These are phyloP conservation scores for Cheilinus undulatus DNA, from an alignment of 2,113 vertebrate genomes.

Conservation along the genomic window DNA sequence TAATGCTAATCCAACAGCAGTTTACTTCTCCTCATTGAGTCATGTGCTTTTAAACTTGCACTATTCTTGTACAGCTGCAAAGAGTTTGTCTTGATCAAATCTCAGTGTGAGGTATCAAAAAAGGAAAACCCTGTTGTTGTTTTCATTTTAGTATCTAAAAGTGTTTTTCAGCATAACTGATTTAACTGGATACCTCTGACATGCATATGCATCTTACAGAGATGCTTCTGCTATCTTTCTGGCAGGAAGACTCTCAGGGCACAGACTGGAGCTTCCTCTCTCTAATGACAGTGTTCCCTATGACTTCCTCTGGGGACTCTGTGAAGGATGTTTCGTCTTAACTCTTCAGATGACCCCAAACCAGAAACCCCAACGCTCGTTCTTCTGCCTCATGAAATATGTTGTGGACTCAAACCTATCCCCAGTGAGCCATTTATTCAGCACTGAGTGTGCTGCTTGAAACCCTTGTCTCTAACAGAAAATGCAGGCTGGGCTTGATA, in stretches of 20 bases:
- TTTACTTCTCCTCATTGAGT: too few species aligned
- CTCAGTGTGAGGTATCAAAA: too few species aligned
- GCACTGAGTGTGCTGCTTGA: conserved; percentile 52
- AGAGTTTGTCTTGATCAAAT: too few species aligned
- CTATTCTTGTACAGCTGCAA: too few species aligned
- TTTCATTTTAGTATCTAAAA: too few species aligned
- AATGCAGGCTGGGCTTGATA: conserved; percentile 47
- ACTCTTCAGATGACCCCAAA: conserved; percentile 81
- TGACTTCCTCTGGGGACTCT: conserved; percentile 79
- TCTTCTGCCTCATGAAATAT: conserved; percentile 80
- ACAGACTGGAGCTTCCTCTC: conserved; percentile 39
- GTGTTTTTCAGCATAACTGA: not conserved
- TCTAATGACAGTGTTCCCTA: conserved; percentile 58
- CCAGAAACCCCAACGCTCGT: conserved; percentile 81
- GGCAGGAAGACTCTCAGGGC: conserved; percentile 7
- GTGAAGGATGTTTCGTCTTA: conserved; percentile 80
- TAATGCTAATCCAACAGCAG: too few species aligned
- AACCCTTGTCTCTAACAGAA: conserved; percentile 45
- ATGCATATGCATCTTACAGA: conserved; percentile 7
- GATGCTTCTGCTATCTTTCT: conserved; percentile 19
- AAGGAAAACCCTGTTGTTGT: too few species aligned
- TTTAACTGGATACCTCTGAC: not conserved
- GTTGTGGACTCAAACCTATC: conserved; percentile 75
- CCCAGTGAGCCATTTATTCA: conserved; percentile 72
- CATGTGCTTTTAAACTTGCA: too few species aligned